Evolutionary conservation across 2,797 vertebrate species (phyloP), one percentile per base, ranked within the genome.

Genomic region (Lagorchestes hirsutus): DNA sequence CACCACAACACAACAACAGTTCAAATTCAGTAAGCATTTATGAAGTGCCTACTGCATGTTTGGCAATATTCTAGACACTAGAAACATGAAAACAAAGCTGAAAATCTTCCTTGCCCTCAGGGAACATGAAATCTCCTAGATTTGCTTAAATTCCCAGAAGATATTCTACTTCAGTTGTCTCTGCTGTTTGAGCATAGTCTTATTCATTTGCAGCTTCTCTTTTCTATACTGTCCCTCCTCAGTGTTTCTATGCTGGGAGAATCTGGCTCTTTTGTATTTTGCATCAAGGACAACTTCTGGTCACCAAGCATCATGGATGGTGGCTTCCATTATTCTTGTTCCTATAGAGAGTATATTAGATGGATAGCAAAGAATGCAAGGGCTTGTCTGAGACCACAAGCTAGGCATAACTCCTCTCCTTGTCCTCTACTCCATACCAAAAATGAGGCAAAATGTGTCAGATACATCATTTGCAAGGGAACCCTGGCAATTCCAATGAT

Each of bases 371-470:
- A 11, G 40, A 82, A 82, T 82, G 8, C 10, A 82, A 82, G 2
- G 18, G 22, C 5, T 82, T 46, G 74, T 82, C 40, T 46, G 22
- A n/a, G 40, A 54, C 8, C n/a, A 0, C 1, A 27, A 52, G n/a
- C 50, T 54, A 40, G 54, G 31, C 6, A 52, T 14, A 46, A 67
- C 55, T 91, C 34, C 50, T 93, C 0, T 0, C 93, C 93, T 97
- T 96, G 54, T 90, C 90, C 93, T 93, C 29, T 6, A 91, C 93
- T 57, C 91, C 54, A 67, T 54, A 67, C 62, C 3, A 96, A 55
- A 94, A 98, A 95, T 2, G 56, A 97, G 96, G 92, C 10, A 95
- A 97, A 96, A 97, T 93, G 10, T 62, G 9, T 54, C 52, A 59
- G 27, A 6, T 16, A 3, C 92, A 96, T 97, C 96, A 97, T 92